These are phyloP conservation scores for Mus caroli DNA, from an alignment of 2,797 vertebrate species.

Conservation along the genomic window DNA sequence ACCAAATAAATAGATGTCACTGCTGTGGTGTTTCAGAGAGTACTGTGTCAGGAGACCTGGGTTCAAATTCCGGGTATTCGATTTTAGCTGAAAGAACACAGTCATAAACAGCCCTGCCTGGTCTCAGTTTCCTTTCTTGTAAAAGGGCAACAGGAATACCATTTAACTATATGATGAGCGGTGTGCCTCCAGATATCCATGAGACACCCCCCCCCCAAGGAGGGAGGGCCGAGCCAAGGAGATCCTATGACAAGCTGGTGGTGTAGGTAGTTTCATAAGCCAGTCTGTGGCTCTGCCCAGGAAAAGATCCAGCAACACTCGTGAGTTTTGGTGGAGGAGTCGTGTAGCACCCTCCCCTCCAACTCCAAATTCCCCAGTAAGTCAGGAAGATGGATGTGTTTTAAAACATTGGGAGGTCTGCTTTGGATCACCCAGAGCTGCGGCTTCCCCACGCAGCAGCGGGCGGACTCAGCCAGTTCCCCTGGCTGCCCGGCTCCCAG, in stretches of 20 bases:
- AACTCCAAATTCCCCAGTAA: slow-evolving; percentile 80
- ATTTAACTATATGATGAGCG: not conserved
- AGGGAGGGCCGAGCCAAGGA: not conserved
- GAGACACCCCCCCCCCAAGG: not conserved
- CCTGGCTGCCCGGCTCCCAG: slow-evolving; percentile 75
- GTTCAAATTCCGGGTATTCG: not conserved
- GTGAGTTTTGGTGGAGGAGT: slow-evolving; percentile 76
- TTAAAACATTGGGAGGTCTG: slow-evolving; percentile 88
- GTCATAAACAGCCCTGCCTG: not conserved
- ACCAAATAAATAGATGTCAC: not conserved
- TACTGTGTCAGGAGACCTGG: not conserved
- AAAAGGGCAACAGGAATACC: not conserved
- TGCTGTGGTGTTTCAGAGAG: not conserved
- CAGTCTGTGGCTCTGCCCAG: slow-evolving; percentile 69
- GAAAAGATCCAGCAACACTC: slow-evolving; percentile 71
- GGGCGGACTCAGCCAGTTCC: slow-evolving; percentile 85
- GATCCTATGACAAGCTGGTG: not conserved
- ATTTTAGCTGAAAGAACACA: not conserved
- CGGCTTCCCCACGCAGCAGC: slow-evolving; percentile 85
- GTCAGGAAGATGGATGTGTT: slow-evolving; percentile 87
- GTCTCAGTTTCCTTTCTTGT: not conserved
- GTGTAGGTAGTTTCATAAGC: slow-evolving; percentile 61
- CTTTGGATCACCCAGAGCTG: slow-evolving; percentile 87
- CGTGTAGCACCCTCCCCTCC: slow-evolving; percentile 63
- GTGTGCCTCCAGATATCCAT: not conserved